Percentiles rank a stretch among this genome's conserved stretches.
Conservation (phyloP, 2,888 invertebrate species). For the Macroteleia sp. region DNA sequence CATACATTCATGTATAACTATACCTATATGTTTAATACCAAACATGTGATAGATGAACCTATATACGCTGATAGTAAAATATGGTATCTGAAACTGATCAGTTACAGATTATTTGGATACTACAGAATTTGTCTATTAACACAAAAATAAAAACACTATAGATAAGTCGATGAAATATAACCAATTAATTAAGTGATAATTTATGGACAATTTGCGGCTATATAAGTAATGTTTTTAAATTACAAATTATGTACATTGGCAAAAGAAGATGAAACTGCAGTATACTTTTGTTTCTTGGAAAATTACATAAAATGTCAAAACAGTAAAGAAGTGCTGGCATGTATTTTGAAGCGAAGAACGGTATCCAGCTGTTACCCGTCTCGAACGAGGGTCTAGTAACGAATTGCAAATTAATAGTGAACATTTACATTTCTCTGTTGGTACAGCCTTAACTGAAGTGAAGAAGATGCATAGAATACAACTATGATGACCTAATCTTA, state of each 20-base stretch:
- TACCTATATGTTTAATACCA: too few relatives aligned
- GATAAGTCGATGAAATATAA: too few relatives aligned
- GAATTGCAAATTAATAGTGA: constrained; percentile 80
- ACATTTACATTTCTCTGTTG: constrained; percentile 78
- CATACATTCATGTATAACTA: too few relatives aligned
- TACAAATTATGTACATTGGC: constrained; percentile 13
- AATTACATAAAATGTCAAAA: constrained; percentile 59
- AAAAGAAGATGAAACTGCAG: constrained; percentile 23
- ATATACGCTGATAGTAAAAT: too few relatives aligned
- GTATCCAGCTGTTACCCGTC: constrained; percentile 73
- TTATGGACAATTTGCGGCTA: too few relatives aligned
- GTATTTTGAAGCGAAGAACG: constrained; percentile 67
- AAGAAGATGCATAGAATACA: constrained; percentile 35
- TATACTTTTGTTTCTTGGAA: constrained; percentile 40
- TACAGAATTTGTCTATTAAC: too few relatives aligned
- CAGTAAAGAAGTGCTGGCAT: constrained; percentile 53
- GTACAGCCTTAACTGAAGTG: constrained; percentile 40
- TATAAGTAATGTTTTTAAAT: too few relatives aligned
- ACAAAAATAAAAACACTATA: too few relatives aligned
- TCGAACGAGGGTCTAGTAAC: constrained; percentile 68
- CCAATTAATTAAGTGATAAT: too few relatives aligned
- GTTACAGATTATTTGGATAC: too few relatives aligned
- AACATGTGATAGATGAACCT: too few relatives aligned
- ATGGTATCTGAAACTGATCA: too few relatives aligned
- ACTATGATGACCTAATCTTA: constrained; percentile 18